Conservation (phyloP, 2,113 vertebrate species). For the Pangasianodon hypophthalmus region DNA sequence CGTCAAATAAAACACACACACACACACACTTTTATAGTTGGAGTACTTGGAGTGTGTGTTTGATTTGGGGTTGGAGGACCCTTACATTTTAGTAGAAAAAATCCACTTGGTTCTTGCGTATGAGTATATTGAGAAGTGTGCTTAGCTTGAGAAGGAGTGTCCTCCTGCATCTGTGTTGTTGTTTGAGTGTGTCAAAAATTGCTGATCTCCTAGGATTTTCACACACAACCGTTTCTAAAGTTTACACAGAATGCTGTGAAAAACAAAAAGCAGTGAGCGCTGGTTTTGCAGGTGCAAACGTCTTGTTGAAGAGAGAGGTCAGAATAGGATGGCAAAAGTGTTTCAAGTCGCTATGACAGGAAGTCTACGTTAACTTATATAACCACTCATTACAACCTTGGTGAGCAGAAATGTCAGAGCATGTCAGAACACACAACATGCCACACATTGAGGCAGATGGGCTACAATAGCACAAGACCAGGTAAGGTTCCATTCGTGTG, state of each 20-base stretch:
- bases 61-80: slow-evolving; percentile 38
- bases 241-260: not conserved
- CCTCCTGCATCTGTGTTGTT: not conserved
- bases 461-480: not conserved
- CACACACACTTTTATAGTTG: slow-evolving; percentile 1
- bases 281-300: not conserved
- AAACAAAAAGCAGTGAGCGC: not conserved
- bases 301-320: not conserved
- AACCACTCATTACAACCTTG: not conserved
- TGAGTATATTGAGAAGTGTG: slow-evolving; percentile 6
- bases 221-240: not conserved
- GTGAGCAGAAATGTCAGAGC: not conserved
- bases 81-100: slow-evolving; percentile 24
- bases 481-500: not conserved
- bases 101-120: slow-evolving; percentile 9
- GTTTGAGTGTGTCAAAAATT: not conserved
- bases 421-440: not conserved
- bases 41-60: slow-evolving; percentile 10
- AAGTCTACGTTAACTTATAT: not conserved
- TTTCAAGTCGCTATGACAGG: not conserved
- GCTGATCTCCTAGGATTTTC: not conserved
- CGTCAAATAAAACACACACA: not conserved
- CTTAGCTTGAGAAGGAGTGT: slow-evolving; percentile 19
- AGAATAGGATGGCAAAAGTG: not conserved
- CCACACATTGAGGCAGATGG: not conserved